Percentiles rank a stretch among this genome's conserved stretches.
These are phyloP conservation scores for Eupithecia abbreviata DNA, from an alignment of 2,888 invertebrate species.

Conservation along the genomic window DNA sequence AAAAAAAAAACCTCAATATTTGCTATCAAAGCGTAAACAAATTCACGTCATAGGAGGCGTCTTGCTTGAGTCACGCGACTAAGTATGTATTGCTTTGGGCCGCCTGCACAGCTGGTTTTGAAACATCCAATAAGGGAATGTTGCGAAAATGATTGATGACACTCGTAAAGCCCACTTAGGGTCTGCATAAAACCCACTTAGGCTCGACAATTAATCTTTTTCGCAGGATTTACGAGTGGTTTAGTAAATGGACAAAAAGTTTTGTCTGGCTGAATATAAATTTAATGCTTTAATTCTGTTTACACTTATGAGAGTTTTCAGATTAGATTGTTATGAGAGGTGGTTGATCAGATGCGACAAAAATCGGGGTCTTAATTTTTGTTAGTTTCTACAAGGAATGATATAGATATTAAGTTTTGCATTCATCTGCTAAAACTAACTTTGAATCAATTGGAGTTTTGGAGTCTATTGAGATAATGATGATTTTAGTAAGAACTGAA, in stretches of 20 bases:
- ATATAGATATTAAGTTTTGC: no score
- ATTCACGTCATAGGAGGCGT: conserved; percentile 49
- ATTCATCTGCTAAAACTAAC: no score
- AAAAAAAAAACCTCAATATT: conserved; percentile 5
- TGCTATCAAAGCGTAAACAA: conserved; percentile 49
- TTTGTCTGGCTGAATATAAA: neutral
- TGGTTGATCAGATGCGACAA: no score
- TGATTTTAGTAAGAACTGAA: no score
- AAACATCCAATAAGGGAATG: conserved; percentile 64
- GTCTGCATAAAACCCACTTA: neutral
- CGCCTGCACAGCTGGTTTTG: conserved; percentile 56
- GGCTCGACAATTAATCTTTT: neutral
- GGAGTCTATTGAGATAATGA: no score
- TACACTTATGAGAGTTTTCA: no score
- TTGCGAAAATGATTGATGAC: conserved; percentile 36
- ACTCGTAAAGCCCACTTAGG: conserved; percentile 6
- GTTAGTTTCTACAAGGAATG: no score
- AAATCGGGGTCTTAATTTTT: no score
- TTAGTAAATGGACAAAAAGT: neutral
- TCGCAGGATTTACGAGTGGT: conserved; percentile 3
- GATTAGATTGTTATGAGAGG: no score
- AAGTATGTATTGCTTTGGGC: conserved; percentile 29
- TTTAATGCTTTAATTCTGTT: neutral
- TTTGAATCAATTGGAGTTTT: no score
- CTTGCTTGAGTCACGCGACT: conserved; percentile 64